Evolutionary conservation across 2,888 invertebrate species (phyloP).

Genomic region (Apodemia hepburni): DNA sequence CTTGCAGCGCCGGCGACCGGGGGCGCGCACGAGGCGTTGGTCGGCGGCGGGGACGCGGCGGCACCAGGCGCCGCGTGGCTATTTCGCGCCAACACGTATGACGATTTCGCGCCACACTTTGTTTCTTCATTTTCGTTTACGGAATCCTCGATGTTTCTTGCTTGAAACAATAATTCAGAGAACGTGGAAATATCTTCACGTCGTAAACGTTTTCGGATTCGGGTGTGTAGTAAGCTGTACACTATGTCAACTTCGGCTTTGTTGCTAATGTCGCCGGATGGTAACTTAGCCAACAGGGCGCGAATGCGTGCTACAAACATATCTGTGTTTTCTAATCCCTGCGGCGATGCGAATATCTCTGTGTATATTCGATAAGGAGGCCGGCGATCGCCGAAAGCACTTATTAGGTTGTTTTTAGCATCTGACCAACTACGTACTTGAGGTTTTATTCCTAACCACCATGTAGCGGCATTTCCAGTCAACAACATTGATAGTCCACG

Average conservation of each 20-base stretch:
- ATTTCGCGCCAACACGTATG: too few species aligned
- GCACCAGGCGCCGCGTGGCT: too few species aligned
- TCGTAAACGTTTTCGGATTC: conserved; percentile 3
- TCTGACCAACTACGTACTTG: conserved; percentile 2
- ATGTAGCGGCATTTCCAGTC: conserved; percentile 8
- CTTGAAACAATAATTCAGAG: not conserved
- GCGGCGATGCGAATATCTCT: conserved; percentile 2
- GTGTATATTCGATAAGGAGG: conserved; percentile 6
- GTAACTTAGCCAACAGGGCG: not conserved
- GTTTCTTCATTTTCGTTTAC: not conserved
- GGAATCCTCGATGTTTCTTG: conserved; percentile 6
- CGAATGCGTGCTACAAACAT: conserved; percentile 6
- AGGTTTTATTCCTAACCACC: conserved; percentile 17
- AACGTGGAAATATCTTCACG: not conserved
- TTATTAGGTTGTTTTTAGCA: not conserved
- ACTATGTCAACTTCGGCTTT: not conserved
- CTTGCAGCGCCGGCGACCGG: too few species aligned
- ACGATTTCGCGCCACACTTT: not conserved
- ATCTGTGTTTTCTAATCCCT: not conserved
- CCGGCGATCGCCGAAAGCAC: conserved; percentile 11
- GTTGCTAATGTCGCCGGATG: too few species aligned
- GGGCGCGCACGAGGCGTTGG: too few species aligned
- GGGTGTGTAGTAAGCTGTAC: not conserved
- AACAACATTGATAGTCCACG: conserved; percentile 12
- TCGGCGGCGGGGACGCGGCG: too few species aligned